phyloP scores from a whole-genome alignment of 2,888 invertebrate genomes.

The Falcaria lacertinaria region DNA sequence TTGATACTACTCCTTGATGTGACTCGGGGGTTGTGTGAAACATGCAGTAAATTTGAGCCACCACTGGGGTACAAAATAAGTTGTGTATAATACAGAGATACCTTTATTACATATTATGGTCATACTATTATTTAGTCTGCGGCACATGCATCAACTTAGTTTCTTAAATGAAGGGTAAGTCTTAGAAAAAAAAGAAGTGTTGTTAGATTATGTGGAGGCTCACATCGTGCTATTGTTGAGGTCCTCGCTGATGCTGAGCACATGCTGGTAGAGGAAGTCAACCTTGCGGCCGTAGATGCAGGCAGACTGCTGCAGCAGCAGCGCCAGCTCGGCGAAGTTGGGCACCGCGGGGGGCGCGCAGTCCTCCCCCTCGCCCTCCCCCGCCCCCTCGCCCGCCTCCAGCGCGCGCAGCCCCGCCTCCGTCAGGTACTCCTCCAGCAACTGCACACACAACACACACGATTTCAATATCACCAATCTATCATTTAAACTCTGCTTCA shows the following conservation, averaged over 20 bases:
- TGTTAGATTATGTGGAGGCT: slow-evolving; percentile 15
- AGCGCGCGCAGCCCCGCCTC: slow-evolving; percentile 64
- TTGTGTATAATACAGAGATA: too few species aligned
- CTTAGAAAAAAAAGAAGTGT: too few species aligned
- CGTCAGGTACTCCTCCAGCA: slow-evolving; percentile 79
- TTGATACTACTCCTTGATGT: too few species aligned
- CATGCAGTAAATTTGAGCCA: too few species aligned
- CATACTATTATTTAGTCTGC: too few species aligned
- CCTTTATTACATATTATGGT: too few species aligned
- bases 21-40: too few species aligned
- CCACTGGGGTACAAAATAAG: too few species aligned
- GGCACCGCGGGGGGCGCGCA: slow-evolving; percentile 33
- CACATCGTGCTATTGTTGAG: slow-evolving; percentile 40
- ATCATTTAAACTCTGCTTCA: too few species aligned
- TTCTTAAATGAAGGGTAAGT: too few species aligned
- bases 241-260: slow-evolving; percentile 52
- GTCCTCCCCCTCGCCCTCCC: slow-evolving; percentile 5
- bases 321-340: slow-evolving; percentile 88
- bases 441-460: slow-evolving; percentile 41
- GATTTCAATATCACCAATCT: background rate
- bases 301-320: slow-evolving; percentile 86
- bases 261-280: slow-evolving; percentile 79
- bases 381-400: slow-evolving; percentile 32
- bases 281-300: slow-evolving; percentile 86
- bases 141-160: too few species aligned